Base-by-base conservation (phyloP, 2,888 invertebrate species). In the Ypsolopha scabrella region DNA sequence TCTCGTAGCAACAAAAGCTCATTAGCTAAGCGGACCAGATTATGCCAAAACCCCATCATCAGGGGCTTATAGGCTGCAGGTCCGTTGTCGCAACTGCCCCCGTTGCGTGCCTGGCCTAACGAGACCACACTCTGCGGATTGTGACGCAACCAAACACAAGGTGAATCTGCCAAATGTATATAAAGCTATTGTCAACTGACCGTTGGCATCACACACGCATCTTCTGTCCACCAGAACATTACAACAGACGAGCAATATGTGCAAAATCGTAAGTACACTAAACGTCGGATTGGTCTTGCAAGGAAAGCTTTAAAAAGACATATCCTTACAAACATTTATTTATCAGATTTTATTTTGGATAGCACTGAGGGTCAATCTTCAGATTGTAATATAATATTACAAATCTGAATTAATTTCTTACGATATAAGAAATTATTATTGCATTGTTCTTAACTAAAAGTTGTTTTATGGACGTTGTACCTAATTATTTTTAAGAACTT, bases 141-240 rank as follows among this genome's bases (percentile, higher is more conserved):
- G 63, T 82, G 83, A 72, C 75, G 83, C 83, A 81, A 86, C 63
- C 24, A 51, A 60, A 58, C 59, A 74, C 86, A 86, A 86, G 83
- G 86, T 85, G 82, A 85, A 81, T 86, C 83, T 76, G 70, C 65
- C 61, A 65, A 59, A 64, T 59, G 78, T 86, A 86, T 86, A 86
- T n/a, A 76, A 86, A 85, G 79, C 74, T 76, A 77, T 68, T 75
- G 79, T 72, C 72, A 62, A 64, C 67, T 61, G 71, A 69, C 64
- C 52, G 57, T 60, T 58, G 57, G 68, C 74, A 81, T 75, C 79
- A 79, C 72, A 75, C 61, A 69, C 63, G 65, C 67, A 72, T 75
- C 72, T 66, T 76, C 72, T 69, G 68, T 70, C 60, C 72, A 60
- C 63, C 64, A 67, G 66, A 62, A 62, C 14, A 48, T 43, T 60